Percentiles rank a stretch among this genome's conserved stretches.
These are phyloP conservation scores for Holothuria glaberrima DNA, from an alignment of 35 echinoderm and acorn worm genomes.

Conservation along the genomic window DNA sequence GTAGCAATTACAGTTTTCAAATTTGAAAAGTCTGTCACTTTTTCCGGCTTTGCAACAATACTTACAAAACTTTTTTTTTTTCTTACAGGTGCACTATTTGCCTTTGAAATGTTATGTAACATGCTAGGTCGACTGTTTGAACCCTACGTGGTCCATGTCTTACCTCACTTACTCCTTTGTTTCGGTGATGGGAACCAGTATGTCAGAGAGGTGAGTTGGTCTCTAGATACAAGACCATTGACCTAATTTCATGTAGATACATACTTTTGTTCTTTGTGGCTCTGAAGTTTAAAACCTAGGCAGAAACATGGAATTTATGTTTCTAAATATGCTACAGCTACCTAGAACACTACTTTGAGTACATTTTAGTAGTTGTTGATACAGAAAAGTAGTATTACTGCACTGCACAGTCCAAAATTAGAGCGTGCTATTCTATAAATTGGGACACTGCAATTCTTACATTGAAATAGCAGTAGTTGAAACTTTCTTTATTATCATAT, in stretches of 20 bases:
- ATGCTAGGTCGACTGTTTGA: conserved; percentile 98
- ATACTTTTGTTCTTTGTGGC: background rate
- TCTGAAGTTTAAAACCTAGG: no score
- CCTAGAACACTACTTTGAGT: no score
- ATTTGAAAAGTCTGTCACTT: background rate
- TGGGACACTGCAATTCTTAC: no score
- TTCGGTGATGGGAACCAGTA: conserved; percentile 98
- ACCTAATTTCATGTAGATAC: background rate
- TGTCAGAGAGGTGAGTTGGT: conserved; percentile 86
- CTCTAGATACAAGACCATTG: background rate
- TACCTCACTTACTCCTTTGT: conserved; percentile 94
- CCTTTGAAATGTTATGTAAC: conserved; percentile 99
- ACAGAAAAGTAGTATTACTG: no score
- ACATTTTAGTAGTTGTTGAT: no score
- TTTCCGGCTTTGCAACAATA: background rate
- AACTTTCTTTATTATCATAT: no score
- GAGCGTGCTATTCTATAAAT: no score
- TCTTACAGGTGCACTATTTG: conserved; percentile 93
- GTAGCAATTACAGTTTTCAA: background rate
- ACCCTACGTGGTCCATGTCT: conserved; percentile 95
- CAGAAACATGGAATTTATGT: no score
- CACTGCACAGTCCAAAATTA: no score
- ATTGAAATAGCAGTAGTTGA: no score
- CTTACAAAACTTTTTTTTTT: background rate
- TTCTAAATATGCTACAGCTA: no score